A percentile compares a stretch with the other conserved stretches of the same genome.
phyloP scores from a whole-genome alignment of 2,797 vertebrate species.

The Catamblyrhynchus diadema region DNA sequence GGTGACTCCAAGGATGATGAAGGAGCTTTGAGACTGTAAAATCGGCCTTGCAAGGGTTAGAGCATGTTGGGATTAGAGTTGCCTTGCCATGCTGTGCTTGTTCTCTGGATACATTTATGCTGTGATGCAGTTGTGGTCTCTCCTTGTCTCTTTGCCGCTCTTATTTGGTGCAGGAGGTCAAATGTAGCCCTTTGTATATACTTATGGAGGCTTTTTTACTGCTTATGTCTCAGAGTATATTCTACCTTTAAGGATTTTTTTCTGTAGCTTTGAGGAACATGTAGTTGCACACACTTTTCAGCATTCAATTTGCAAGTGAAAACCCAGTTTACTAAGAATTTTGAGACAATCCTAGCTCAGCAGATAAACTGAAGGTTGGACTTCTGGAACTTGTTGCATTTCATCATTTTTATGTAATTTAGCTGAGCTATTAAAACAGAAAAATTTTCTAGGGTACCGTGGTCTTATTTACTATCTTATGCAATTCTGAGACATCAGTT shows the following conservation, averaged over 20 bases:
- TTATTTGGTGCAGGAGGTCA: background rate
- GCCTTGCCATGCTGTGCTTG: fast-evolving
- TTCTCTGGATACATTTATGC: background rate
- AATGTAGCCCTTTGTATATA: background rate
- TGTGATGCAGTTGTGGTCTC: background rate
- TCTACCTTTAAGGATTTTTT: background rate
- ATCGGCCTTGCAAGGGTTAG: fast-evolving
- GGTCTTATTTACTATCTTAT: background rate
- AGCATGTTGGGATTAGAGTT: background rate
- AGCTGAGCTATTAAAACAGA: background rate
- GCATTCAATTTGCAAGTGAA: background rate
- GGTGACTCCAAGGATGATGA: background rate
- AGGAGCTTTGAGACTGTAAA: background rate
- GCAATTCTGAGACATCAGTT: background rate
- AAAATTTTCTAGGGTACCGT: background rate
- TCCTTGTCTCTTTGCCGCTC: background rate
- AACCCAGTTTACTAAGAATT: background rate
- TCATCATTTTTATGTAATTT: background rate
- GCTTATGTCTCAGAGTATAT: background rate
- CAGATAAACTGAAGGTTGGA: background rate
- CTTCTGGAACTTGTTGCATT: background rate
- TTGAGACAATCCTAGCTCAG: background rate
- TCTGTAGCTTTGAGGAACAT: background rate
- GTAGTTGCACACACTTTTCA: background rate
- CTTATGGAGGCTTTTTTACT: background rate